Evolutionary conservation across 2,113 vertebrate genomes (phyloP).

Genomic region (Saimiri boliviensis): DNA sequence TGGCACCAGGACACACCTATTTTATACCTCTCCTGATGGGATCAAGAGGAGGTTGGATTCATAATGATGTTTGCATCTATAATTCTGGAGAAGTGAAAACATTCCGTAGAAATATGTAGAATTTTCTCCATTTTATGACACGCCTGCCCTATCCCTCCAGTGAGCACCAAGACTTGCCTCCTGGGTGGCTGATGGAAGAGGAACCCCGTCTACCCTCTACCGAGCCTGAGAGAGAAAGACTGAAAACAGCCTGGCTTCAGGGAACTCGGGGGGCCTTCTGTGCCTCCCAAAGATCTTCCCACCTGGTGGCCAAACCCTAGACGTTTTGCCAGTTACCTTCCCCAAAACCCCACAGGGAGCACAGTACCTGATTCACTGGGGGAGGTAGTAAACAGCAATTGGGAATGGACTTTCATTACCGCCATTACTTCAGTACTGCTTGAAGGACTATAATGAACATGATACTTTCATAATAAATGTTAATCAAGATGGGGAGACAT

Average conservation of each 20-base stretch:
- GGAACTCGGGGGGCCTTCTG: neutral
- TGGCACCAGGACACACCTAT: fast-evolving
- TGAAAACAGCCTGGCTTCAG: fast-evolving
- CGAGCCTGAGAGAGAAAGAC: neutral
- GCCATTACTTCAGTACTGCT: neutral
- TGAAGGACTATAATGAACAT: neutral
- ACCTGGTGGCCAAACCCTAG: neutral
- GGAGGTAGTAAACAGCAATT: neutral
- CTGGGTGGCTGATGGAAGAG: neutral
- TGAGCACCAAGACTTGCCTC: neutral
- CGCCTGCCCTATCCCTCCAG: too few species aligned
- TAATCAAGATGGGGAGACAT: neutral
- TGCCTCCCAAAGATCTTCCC: fast-evolving
- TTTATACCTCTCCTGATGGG: too few species aligned
- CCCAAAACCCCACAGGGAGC: too few species aligned
- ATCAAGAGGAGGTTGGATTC: neutral
- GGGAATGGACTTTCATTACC: neutral
- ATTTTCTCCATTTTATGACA: neutral
- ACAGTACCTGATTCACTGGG: fast-evolving
- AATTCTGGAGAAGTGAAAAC: neutral
- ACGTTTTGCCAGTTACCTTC: too few species aligned
- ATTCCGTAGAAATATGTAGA: neutral
- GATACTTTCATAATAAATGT: neutral
- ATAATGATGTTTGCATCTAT: neutral
- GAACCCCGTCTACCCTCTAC: too few species aligned